A percentile compares a stretch with the other conserved stretches of the same genome.
phyloP scores from a whole-genome alignment of 2,888 invertebrate species.

The Clitarchus hookeri region DNA sequence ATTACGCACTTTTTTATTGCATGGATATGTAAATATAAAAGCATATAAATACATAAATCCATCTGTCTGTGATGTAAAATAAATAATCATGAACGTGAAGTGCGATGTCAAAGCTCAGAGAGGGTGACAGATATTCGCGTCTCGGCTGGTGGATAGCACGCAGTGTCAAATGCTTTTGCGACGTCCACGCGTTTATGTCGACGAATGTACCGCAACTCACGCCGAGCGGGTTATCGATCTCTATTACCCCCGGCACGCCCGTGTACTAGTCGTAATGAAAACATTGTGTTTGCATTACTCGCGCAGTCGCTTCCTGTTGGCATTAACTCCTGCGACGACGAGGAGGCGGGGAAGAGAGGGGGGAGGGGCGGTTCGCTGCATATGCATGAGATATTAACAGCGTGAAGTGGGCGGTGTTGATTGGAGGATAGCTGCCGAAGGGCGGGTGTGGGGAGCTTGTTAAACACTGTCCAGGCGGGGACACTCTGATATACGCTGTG shows the following conservation, averaged over 20 bases:
- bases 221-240: background rate
- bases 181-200: background rate
- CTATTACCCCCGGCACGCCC: background rate
- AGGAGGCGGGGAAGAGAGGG: too few relatives aligned
- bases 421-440: background rate
- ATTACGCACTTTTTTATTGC: too few relatives aligned
- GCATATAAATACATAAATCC: too few relatives aligned
- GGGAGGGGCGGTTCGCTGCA: background rate
- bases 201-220: background rate
- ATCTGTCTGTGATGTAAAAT: too few relatives aligned
- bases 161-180: background rate
- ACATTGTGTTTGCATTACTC: conserved; percentile 14
- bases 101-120: too few relatives aligned
- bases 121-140: too few relatives aligned
- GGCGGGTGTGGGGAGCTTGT: background rate
- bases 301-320: conserved; percentile 2
- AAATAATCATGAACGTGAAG: too few relatives aligned
- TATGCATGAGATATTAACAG: conserved; percentile 23
- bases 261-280: background rate
- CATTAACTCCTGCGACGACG: background rate
- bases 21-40: too few relatives aligned
- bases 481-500: background rate
- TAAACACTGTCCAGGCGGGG: background rate
- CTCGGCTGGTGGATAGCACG: background rate
- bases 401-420: background rate